Conservation (phyloP, 2,888 invertebrate species). For the Metopia argyrocephala region DNA sequence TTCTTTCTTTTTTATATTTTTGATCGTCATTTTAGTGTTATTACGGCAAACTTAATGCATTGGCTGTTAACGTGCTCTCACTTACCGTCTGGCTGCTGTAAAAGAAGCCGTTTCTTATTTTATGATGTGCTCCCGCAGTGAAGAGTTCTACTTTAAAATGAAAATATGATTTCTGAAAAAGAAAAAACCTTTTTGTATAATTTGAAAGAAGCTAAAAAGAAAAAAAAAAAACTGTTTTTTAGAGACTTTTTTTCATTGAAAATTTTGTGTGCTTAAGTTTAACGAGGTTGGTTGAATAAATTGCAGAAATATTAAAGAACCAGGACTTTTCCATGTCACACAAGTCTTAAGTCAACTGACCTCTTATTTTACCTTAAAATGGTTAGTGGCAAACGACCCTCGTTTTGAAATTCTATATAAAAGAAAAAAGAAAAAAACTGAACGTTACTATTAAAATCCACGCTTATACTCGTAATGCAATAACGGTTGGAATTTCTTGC, state of each 20-base stretch:
- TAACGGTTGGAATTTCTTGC: conserved; percentile 35
- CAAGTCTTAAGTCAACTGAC: no score
- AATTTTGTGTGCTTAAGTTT: neutral
- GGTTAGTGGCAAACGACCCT: conserved; percentile 18
- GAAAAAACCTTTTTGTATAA: conserved; percentile 35
- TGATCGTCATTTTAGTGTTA: conserved; percentile 18
- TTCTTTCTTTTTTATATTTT: conserved; percentile 4
- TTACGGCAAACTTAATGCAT: conserved; percentile 54
- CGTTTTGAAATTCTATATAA: conserved; percentile 15
- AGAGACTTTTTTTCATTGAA: neutral
- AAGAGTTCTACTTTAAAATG: conserved; percentile 53
- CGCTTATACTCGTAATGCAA: conserved; percentile 21
- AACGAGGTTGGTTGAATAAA: neutral
- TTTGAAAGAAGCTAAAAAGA: no score
- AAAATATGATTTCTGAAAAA: conserved; percentile 36
- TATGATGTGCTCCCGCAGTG: conserved; percentile 64
- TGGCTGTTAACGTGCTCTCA: conserved; percentile 64
- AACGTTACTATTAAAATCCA: conserved; percentile 39
- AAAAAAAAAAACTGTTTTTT: neutral
- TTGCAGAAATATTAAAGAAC: neutral
- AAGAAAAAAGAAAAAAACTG: conserved; percentile 7
- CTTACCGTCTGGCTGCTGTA: conserved; percentile 63
- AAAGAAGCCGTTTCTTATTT: conserved; percentile 65
- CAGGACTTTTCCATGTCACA: no score
- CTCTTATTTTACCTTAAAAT: neutral